Percentiles rank a stretch among this genome's conserved stretches.
Evolutionary conservation across 2,797 vertebrate genomes (phyloP).

Genomic region (Valencia hispanica): DNA sequence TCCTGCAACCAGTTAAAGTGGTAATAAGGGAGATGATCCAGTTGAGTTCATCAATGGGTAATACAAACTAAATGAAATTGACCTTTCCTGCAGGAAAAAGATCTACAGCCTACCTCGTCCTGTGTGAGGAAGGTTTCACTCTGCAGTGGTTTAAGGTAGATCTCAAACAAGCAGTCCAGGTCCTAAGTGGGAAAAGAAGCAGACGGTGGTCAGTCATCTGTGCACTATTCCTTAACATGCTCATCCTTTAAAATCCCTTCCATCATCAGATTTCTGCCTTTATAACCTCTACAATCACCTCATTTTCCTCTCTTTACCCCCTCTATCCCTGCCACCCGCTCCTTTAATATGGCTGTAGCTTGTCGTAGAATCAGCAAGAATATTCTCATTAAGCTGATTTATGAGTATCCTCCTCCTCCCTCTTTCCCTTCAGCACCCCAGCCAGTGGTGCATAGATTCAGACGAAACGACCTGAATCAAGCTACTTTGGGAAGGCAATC

Average conservation of each 20-base stretch:
- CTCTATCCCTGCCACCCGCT: neutral
- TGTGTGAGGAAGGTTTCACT: constrained; percentile 94
- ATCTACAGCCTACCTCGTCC: constrained; percentile 87
- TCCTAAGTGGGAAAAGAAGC: constrained; percentile 78
- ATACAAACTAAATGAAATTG: constrained; percentile 53
- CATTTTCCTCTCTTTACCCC: constrained; percentile 33
- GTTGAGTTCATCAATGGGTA: constrained; percentile 46
- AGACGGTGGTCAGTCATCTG: constrained; percentile 31
- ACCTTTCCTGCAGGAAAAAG: constrained; percentile 3
- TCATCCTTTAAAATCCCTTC: constrained; percentile 33
- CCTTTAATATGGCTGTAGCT: constrained; percentile 64
- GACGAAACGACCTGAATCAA: constrained; percentile 38
- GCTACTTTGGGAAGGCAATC: constrained; percentile 40
- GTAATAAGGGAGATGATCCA: constrained; percentile 56
- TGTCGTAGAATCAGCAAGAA: constrained; percentile 66
- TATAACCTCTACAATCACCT: constrained; percentile 38
- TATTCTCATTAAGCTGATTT: constrained; percentile 83
- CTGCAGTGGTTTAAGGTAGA: constrained; percentile 96
- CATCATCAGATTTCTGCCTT: constrained; percentile 44
- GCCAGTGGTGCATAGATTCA: constrained; percentile 43
- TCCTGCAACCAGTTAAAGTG: constrained; percentile 40
- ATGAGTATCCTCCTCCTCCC: constrained; percentile 55
- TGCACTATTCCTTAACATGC: constrained; percentile 15
- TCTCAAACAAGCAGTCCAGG: constrained; percentile 91
- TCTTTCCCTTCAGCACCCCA: constrained; percentile 31